These are phyloP conservation scores for Drosophila paracracens DNA, from an alignment of 2,888 invertebrate genomes.

Conservation along the genomic window DNA sequence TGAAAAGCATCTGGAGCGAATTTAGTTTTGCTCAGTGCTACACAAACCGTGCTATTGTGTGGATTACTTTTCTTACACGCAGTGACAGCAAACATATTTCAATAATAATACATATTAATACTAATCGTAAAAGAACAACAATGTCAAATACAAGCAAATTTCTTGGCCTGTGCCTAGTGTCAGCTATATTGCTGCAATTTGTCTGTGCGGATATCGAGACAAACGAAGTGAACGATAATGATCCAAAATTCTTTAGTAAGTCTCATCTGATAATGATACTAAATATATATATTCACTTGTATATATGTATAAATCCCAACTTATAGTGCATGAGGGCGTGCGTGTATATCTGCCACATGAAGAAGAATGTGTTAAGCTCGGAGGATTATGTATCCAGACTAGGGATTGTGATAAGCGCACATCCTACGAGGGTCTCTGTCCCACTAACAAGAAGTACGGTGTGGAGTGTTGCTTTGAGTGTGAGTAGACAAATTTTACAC, in stretches of 20 bases:
- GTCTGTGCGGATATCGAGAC: conserved; percentile 74
- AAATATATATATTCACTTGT: neutral
- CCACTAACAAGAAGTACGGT: conserved; percentile 74
- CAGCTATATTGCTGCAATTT: conserved; percentile 53
- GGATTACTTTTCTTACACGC: conserved; percentile 55
- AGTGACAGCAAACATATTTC: conserved; percentile 17
- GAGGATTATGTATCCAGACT: conserved; percentile 82
- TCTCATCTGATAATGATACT: conserved; percentile 26
- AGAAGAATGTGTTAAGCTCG: conserved; percentile 82
- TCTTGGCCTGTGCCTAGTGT: conserved; percentile 63
- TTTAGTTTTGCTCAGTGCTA: conserved; percentile 68
- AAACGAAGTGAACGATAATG: conserved; percentile 77
- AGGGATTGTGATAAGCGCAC: conserved; percentile 80
- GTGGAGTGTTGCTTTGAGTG: conserved; percentile 84
- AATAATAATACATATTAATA: neutral
- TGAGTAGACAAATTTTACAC: conserved; percentile 58
- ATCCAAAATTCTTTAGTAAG: conserved; percentile 76
- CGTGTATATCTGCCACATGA: conserved; percentile 78
- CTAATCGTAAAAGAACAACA: neutral
- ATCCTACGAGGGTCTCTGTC: conserved; percentile 82
- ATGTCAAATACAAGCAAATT: conserved; percentile 60
- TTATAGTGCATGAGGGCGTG: conserved; percentile 81
- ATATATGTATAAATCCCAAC: neutral
- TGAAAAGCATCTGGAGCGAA: conserved; percentile 72
- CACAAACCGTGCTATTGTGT: conserved; percentile 62